phyloP scores from a whole-genome alignment of 2,888 invertebrate species.

The Ophioninae sp. region DNA sequence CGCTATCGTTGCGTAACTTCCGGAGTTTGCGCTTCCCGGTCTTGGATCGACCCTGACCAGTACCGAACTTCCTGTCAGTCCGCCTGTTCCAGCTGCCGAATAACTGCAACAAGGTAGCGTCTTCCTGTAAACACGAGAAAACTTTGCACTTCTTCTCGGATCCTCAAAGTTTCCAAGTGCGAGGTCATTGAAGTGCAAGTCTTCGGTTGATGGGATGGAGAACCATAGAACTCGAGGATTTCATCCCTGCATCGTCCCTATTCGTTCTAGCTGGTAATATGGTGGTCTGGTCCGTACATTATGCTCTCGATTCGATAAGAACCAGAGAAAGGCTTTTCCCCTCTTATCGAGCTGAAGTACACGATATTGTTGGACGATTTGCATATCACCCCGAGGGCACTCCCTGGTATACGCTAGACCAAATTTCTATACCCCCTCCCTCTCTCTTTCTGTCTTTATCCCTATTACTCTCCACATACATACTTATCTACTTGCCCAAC shows the following conservation, averaged over 20 bases:
- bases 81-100: constrained; percentile 87
- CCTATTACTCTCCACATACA: constrained; percentile 24
- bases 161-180: not conserved
- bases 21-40: constrained; percentile 89
- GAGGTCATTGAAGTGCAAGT: not conserved
- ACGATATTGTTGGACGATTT: constrained; percentile 64
- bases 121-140: constrained; percentile 73
- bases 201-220: constrained; percentile 33
- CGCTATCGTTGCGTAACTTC: constrained; percentile 92
- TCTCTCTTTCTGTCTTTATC: constrained; percentile 19
- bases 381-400: constrained; percentile 64
- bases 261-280: constrained; percentile 27
- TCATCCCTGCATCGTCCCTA: constrained; percentile 4
- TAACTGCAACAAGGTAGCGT: constrained; percentile 85
- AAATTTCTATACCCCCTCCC: constrained; percentile 30
- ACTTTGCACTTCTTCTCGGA: constrained; percentile 20
- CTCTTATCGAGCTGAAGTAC: constrained; percentile 51
- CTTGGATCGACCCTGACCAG: constrained; percentile 89
- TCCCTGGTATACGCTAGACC: constrained; percentile 54
- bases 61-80: constrained; percentile 88
- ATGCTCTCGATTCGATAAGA: constrained; percentile 63
- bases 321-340: constrained; percentile 54
- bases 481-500: constrained; percentile 19
- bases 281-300: constrained; percentile 55
- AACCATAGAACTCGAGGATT: not conserved